Conservation (phyloP, 2,797 vertebrate genomes). For the Alosa sapidissima region DNA sequence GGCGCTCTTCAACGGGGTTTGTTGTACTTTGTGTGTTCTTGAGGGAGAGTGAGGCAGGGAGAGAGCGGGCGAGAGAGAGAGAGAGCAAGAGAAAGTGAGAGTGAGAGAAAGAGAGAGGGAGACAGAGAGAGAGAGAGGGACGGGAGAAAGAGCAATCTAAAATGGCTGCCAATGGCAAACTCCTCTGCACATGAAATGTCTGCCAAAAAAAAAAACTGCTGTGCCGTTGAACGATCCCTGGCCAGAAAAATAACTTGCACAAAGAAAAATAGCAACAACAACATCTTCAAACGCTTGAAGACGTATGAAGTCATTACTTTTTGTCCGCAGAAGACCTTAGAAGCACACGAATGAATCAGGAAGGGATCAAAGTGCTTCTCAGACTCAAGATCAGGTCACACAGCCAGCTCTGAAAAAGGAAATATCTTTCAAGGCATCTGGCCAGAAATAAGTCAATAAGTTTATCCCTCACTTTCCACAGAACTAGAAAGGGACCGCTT, state of each 20-base stretch:
- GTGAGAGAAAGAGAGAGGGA: constrained; percentile 38
- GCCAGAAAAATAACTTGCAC: constrained; percentile 44
- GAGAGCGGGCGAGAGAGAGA: constrained; percentile 40
- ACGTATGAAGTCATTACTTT: constrained; percentile 12
- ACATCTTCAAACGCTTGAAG: constrained; percentile 37
- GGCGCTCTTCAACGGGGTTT: constrained; percentile 46
- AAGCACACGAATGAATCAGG: not conserved
- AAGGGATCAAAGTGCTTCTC: not conserved
- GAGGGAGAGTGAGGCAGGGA: constrained; percentile 35
- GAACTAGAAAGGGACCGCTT: not conserved
- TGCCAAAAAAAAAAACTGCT: constrained; percentile 26
- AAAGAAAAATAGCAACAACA: constrained; percentile 49
- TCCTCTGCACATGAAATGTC: constrained; percentile 32
- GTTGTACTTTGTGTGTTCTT: constrained; percentile 53
- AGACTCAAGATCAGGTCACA: constrained; percentile 6
- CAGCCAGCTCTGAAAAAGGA: not conserved
- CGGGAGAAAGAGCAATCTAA: constrained; percentile 61
- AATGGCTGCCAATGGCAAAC: constrained; percentile 71
- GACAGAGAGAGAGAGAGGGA: constrained; percentile 39
- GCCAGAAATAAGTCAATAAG: constrained; percentile 14
- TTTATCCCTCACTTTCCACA: not conserved
- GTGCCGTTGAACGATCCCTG: constrained; percentile 42
- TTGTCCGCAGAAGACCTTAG: not conserved
- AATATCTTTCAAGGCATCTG: constrained; percentile 15
- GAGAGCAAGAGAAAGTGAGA: constrained; percentile 32